Conservation (phyloP, 1,140 invertebrate species). For the Hormaphis cornu region DNA sequence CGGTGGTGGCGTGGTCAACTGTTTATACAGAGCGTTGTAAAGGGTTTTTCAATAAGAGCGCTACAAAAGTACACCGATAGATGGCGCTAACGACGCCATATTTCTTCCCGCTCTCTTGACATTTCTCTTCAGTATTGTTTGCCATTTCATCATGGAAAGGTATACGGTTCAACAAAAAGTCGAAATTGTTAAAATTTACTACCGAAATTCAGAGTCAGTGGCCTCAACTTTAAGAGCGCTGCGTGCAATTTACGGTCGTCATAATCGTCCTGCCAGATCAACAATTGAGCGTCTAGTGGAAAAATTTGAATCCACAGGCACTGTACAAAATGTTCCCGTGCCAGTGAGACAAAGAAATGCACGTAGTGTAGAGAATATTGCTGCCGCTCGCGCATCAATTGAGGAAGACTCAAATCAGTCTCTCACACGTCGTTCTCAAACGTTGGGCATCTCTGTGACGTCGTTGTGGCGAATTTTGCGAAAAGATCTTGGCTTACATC, state of each 20-base stretch:
- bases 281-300: neutral
- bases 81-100: too few species aligned
- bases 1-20: too few species aligned
- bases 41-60: too few species aligned
- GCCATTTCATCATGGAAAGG: neutral
- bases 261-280: neutral
- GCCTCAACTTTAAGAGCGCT: neutral
- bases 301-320: neutral
- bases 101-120: too few species aligned
- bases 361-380: neutral
- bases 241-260: neutral
- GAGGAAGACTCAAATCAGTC: neutral
- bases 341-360: neutral
- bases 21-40: too few species aligned
- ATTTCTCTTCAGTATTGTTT: too few species aligned
- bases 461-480: neutral
- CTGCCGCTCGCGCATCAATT: neutral
- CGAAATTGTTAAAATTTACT: neutral
- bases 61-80: too few species aligned
- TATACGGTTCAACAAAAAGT: neutral
- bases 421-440: neutral
- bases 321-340: neutral
- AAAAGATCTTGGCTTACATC: neutral
- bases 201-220: neutral
- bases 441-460: neutral